Evolutionary conservation across 2,888 invertebrate species (phyloP), one percentile per base, ranked within the genome.

Genomic region (Galerucella pusilla): DNA sequence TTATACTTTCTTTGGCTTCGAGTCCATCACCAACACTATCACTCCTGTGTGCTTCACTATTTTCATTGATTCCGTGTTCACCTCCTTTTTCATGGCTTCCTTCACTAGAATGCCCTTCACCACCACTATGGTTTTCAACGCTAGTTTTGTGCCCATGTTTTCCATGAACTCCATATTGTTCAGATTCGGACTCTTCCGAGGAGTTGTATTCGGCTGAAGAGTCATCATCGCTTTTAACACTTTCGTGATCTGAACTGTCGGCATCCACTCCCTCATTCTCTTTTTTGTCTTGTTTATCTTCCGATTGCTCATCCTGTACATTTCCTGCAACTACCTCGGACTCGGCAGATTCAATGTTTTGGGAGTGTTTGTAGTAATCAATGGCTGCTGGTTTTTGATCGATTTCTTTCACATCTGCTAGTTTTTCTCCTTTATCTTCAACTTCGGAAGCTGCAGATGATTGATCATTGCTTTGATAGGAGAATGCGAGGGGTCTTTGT

Each of bases 401-500:
- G 10, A 74, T 25, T 42, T 71, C 64, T 45, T 71, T 73, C 1
- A 73, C 67, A 60, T 78, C 71, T 20, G 77, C 74, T 65, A 70
- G 65, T 28, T 60, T 71, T 64, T 71, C 75, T 63, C 72, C 70
- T 61, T 61, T 64, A 12, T 52, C 54, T 2, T 65, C 20, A 4
- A 35, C 20, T 16, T 68, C 46, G 0, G 73, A 57, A 2, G 71
- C 68, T 28, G 61, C 59, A 12, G 70, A 64, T 25, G 75, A 69
- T 61, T 79, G 65, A 45, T 73, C 71, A 5, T 77, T 75, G 16
- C 57, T 69, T 14, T 83, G 84, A 68, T 82, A 85, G 1, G 85
- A 84, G 77, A 86, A 86, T 1, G 83, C 81, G 25, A 84, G n/a
- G 14, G 86, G 87, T 57, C 79, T 82, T 45, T 80, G 79, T 11